Base-by-base conservation (phyloP, 2,113 vertebrate species). In the Rhinoderma darwinii region DNA sequence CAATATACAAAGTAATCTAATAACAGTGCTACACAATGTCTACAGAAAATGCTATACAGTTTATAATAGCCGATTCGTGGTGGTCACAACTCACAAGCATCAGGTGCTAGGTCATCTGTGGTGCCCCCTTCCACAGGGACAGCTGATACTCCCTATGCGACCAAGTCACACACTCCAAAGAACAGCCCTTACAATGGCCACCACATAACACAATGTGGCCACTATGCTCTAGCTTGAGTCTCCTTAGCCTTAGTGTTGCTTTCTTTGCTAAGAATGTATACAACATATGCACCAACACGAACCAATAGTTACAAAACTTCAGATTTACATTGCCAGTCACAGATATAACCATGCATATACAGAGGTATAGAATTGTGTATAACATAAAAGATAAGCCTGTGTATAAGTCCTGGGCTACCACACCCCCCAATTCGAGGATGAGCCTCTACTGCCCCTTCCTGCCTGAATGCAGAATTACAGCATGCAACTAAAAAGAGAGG, bases 381-480 rank as follows among this genome's bases (percentile, higher is more conserved):
- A 17, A 15, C 11, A 7, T 35, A 35, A 39, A 41, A 39, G 43
- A 43, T 25, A 68, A 51, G 44, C 61, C 51, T 15, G 39, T 61
- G 44, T 73, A 44, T 25, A 32, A n/a, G 18, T 44, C 37, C 8
- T 37, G 17, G 44, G 11, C 75, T 61, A 82, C 79, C 86, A 75
- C 86, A 75, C 79, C 86, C 79, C 77, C 79, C 79, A 35, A 7
- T 75, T 17, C 32, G 47, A 75, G 22, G 32, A 61, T 50, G 25
- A 39, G 39, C 14, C 27, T 75, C 51, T 87, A 59, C 50, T 82
- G 86, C 86, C 86, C 54, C 86, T 82, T 37, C 5, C 59, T 82
- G 86, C 12, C 27, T 37, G 47, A n/a, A n/a, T 8, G 10, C 25
- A 72, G 79, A 43, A 82, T 75, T 75, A 56, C 79, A 61, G 30